Base-by-base conservation (phyloP, 1,140 invertebrate species). In the Diuraphis noxia region DNA sequence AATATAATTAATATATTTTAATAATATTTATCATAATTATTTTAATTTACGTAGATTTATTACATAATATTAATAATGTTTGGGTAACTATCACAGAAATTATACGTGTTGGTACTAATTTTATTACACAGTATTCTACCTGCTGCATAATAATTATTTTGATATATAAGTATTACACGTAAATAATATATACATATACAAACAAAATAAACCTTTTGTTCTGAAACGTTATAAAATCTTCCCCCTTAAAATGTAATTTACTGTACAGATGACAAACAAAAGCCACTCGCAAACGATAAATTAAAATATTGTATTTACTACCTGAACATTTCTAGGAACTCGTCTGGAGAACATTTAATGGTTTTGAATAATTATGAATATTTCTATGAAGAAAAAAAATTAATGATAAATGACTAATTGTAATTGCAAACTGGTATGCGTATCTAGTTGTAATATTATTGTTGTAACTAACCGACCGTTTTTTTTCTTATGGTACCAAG, bases 221-320 rank as follows among this genome's bases (percentile, higher is more conserved):
- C 79, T 30, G 13, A 82, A 82, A 41, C 17, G 5, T 86, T 49
- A 49, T 86, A 86, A 86, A 86, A 86, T n/a, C 19, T 25, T 34
- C 10, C 84, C 46, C 41, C 43, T 86, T 49, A 86, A 86, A 86
- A 86, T 49, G 43, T 86, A 86, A 86, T 49, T 86, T 86, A 49
- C n/a, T 36, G 46, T 36, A 34, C n/a, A 49, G 30, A 34, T 49
- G 84, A 46, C 84, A 34, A 49, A 49, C n/a, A 49, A 86, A 49
- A 49, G 41, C 41, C 43, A 86, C 41, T 46, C 8, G 82, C 41
- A 9, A 43, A 46, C n/a, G 34, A 49, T 49, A 86, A 86, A 86
- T 49, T 86, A 46, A 21, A 86, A 49, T n/a, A n/a, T 86, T 86
- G 17, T 49, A 25, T 49, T 34, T 49, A n/a, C n/a, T 36, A 23